Evolutionary conservation across 1,140 invertebrate genomes (phyloP), one percentile per base, ranked within the genome.

Genomic region (Drosophila insularis): DNA sequence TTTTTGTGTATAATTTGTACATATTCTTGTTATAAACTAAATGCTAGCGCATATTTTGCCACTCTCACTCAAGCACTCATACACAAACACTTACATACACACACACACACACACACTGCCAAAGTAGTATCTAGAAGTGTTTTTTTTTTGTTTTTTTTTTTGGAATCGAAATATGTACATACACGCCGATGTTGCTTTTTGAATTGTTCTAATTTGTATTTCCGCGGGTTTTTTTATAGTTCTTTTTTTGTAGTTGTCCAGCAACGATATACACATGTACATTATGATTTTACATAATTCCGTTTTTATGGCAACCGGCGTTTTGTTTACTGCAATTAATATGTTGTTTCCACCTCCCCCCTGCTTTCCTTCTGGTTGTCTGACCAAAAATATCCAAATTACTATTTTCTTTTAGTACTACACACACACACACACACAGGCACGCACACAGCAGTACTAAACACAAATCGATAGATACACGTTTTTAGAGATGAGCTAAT

Each of bases 101-200:
- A 74, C 43, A 68, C 56, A 71, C 50, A 64, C 62, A 72, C 23
- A 80, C 61, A 66, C 77, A 74, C 53, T 62, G 54, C 63, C 46
- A 7, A 27, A n/a, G 75, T 87, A 71, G 82, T 82, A 86, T 86
- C 81, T 87, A 86, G 72, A 87, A 72, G 68, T 74, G 70, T 59
- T 69, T 65, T 63, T 21, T 74, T 66, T 32, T 65, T 63, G 17
- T 74, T 66, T 32, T 82, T 76, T 67, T 81, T 81, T 67, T 70
- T 66, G 67, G 75, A 78, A 58, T 58, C 64, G 40, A 68, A 72
- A 54, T 27, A 27, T 27, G 23, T 27, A 27, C 23, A 27, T 6
- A 68, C 75, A 64, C 72, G 7, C 14, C 58, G 4, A 69, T 60
- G 27, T 71, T 61, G 35, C 82, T 82, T 43, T 43, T 73, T 54